Evolutionary conservation across 2,888 invertebrate genomes (phyloP).

Genomic region (Tillus elongatus): DNA sequence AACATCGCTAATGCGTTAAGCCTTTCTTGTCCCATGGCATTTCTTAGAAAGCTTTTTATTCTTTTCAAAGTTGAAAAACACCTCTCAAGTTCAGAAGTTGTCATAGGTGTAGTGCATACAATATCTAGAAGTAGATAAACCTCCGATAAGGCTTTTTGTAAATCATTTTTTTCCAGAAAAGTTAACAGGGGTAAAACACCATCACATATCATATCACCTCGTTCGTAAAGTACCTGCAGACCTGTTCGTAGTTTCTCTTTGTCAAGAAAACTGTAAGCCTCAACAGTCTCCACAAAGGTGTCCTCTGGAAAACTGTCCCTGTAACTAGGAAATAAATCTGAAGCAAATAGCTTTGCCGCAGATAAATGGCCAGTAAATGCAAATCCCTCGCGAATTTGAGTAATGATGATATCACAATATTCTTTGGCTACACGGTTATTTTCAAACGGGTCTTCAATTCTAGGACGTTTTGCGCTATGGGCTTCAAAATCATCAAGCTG

Average conservation of each 20-base stretch:
- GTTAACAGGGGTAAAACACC: constrained; percentile 12
- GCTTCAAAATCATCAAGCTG: constrained; percentile 10
- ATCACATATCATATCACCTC: constrained; percentile 1
- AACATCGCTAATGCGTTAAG: constrained; percentile 24
- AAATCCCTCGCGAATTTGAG: constrained; percentile 20
- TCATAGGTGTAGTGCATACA: constrained; percentile 27
- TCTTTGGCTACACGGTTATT: constrained; percentile 16
- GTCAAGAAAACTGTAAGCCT: constrained; percentile 20
- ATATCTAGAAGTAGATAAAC: constrained; percentile 25
- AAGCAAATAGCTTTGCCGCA: constrained; percentile 22
- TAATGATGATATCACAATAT: constrained; percentile 17
- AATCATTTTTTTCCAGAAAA: constrained; percentile 21
- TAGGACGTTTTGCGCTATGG: neutral
- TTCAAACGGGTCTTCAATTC: no score
- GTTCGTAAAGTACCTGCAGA: constrained; percentile 20
- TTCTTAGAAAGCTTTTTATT: constrained; percentile 25
- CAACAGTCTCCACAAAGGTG: constrained; percentile 14
- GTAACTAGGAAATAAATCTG: constrained; percentile 19
- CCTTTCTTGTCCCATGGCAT: constrained; percentile 23
- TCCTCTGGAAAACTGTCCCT: constrained; percentile 19
- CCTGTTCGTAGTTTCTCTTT: constrained; percentile 24
- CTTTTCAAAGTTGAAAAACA: constrained; percentile 24
- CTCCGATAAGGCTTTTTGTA: constrained; percentile 22
- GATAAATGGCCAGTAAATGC: constrained; percentile 23
- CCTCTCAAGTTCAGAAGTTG: constrained; percentile 24